These are phyloP conservation scores for Acipenser transmontanus DNA, from an alignment of 2,797 vertebrate species.

Conservation along the genomic window DNA sequence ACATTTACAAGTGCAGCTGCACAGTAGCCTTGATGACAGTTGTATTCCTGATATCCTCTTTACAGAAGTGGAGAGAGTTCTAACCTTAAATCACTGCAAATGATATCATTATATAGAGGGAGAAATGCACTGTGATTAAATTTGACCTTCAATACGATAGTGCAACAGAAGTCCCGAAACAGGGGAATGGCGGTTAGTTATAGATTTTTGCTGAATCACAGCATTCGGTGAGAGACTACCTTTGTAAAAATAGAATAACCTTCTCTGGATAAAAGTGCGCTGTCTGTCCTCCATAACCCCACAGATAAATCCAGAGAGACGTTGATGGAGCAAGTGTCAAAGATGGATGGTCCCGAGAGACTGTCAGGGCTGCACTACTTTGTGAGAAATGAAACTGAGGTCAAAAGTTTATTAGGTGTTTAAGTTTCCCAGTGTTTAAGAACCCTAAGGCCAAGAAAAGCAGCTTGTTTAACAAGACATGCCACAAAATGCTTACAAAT, in stretches of 20 bases:
- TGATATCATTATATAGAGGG: no score
- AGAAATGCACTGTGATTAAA: slow-evolving; percentile 4
- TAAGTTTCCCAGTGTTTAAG: neutral
- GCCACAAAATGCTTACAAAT: no score
- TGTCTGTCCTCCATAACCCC: slow-evolving; percentile 4
- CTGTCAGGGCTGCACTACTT: neutral
- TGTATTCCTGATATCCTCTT: no score
- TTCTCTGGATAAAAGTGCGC: neutral
- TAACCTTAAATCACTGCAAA: no score
- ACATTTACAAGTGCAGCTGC: no score
- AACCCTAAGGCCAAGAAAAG: neutral
- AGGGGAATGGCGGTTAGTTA: neutral
- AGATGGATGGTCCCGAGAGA: slow-evolving; percentile 4
- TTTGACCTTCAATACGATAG: slow-evolving; percentile 3
- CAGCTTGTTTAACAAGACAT: neutral
- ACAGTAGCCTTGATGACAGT: no score
- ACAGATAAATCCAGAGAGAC: slow-evolving; percentile 4
- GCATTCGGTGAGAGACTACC: neutral
- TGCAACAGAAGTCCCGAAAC: neutral
- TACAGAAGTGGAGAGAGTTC: no score
- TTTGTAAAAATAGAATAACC: slow-evolving; percentile 15
- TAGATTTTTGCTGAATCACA: slow-evolving; percentile 12
- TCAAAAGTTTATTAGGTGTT: neutral
- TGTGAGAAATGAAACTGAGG: neutral
- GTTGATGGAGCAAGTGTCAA: slow-evolving; percentile 3